Percentiles rank a stretch among this genome's conserved stretches.
phyloP scores from a whole-genome alignment of 2,797 vertebrate genomes.

The Microctenopoma lineatum region DNA sequence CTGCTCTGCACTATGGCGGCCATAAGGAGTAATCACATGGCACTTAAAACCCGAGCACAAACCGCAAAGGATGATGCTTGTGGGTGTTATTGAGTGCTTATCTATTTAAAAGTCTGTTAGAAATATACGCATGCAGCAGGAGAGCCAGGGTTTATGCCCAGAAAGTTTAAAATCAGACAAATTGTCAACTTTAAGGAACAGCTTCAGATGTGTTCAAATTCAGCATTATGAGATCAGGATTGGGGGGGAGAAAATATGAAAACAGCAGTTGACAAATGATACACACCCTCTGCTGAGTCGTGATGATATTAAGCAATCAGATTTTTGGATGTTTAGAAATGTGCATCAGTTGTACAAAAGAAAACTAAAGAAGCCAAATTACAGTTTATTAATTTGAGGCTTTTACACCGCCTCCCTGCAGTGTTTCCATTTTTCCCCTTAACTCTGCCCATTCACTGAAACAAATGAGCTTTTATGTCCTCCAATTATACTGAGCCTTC shows the following conservation, averaged over 20 bases:
- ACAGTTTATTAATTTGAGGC: constrained; percentile 4
- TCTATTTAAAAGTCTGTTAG: constrained; percentile 39
- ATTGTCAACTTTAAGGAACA: constrained; percentile 17
- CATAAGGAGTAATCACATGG: constrained; percentile 50
- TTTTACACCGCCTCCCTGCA: constrained; percentile 1
- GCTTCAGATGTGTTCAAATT: constrained; percentile 29
- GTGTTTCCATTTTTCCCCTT: neutral
- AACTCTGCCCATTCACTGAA: constrained; percentile 1
- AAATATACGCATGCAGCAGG: constrained; percentile 31
- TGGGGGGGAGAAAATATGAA: neutral
- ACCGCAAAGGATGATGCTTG: constrained; percentile 34
- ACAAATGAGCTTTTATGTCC: constrained; percentile 2
- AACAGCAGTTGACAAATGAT: constrained; percentile 2
- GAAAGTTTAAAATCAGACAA: constrained; percentile 19
- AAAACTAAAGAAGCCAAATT: neutral
- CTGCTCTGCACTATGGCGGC: constrained; percentile 42
- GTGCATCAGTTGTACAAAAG: constrained; percentile 4
- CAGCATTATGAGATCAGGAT: neutral
- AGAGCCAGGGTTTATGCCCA: constrained; percentile 6
- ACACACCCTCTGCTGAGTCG: constrained; percentile 11
- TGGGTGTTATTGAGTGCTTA: constrained; percentile 38
- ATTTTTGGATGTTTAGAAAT: constrained; percentile 3
- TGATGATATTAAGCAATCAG: constrained; percentile 6
- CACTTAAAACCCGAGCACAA: constrained; percentile 50
- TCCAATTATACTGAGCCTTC: neutral